phyloP scores from a whole-genome alignment of 2,888 invertebrate genomes.

The Mythimna impura region DNA sequence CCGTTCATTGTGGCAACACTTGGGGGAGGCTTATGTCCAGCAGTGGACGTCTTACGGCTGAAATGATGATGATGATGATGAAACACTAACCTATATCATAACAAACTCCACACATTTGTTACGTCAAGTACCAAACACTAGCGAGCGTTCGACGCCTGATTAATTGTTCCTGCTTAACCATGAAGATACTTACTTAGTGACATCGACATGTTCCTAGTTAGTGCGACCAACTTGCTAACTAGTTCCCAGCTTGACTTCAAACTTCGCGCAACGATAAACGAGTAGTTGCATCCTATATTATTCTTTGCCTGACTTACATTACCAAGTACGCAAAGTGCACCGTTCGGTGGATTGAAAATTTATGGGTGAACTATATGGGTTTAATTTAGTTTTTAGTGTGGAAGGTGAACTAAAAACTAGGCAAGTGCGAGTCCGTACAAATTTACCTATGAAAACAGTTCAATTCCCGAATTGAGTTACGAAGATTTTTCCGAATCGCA shows the following conservation, averaged over 20 bases:
- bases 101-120: conserved; percentile 1
- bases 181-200: conserved; percentile 52
- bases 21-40: no score
- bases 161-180: conserved; percentile 46
- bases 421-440: no score
- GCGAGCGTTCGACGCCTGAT: conserved; percentile 37
- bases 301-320: conserved; percentile 36
- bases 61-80: no score
- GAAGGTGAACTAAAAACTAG: no score
- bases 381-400: no score
- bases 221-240: conserved; percentile 49
- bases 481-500: no score
- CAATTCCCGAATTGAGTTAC: no score
- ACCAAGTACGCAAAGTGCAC: conserved; percentile 17
- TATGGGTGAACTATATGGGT: background rate
- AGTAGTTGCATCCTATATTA: conserved; percentile 48
- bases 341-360: background rate
- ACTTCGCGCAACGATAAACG: conserved; percentile 52
- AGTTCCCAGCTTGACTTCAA: conserved; percentile 49
- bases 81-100: background rate
- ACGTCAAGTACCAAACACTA: conserved; percentile 29
- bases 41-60: no score
- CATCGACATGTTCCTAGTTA: conserved; percentile 57
- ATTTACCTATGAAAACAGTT: no score
- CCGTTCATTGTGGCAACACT: no score